Evolutionary conservation across 2,888 invertebrate genomes (phyloP), one percentile per base, ranked within the genome.

Genomic region (Chaetoderma sp.): DNA sequence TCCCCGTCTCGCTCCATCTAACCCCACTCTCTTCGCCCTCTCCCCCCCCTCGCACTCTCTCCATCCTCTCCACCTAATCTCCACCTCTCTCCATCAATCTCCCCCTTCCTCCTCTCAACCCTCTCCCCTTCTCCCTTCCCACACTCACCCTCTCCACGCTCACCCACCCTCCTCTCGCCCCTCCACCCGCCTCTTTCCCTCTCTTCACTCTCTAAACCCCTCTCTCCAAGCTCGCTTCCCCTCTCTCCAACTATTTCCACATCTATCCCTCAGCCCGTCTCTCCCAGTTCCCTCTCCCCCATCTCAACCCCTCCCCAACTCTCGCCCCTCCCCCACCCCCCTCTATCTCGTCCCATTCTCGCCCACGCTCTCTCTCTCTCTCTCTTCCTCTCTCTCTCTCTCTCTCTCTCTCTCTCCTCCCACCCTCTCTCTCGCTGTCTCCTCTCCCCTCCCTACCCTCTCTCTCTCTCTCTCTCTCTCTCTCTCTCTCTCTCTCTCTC

Each of bases 221-320:
- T 25, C 25, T 21, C 28, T 6, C 21, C 27, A 42, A 4, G 25
- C 4, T 27, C 36, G 5, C 10, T n/a, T 27, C 23, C 28, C 47
- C 30, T 28, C 18, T 28, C 59, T 59, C 45, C 28, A 23, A 21
- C 59, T 47, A 5, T 45, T 36, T 59, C 27, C n/a, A 27, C 25
- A 36, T 33, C 36, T 21, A 4, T 33, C 56, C 39, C 33, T 39
- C 56, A 39, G 39, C 21, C 56, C 39, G 39, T 23, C 56, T 56
- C 56, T 36, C 56, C 39, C 56, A 21, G 39, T 16, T 32, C 33
- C 55, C 33, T 21, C n/a, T 36, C 8, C 32, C 18, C 30, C 6
- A 21, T 47, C 30, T 30, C 39, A 30, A 36, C 32, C 18, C 36
- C 47, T 60, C 49, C 33, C 33, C 8, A 23, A n/a, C 60, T 50